Evolutionary conservation across 2,888 invertebrate species (phyloP), one percentile per base, ranked within the genome.

Genomic region (Ecdyonurus torrentis): DNA sequence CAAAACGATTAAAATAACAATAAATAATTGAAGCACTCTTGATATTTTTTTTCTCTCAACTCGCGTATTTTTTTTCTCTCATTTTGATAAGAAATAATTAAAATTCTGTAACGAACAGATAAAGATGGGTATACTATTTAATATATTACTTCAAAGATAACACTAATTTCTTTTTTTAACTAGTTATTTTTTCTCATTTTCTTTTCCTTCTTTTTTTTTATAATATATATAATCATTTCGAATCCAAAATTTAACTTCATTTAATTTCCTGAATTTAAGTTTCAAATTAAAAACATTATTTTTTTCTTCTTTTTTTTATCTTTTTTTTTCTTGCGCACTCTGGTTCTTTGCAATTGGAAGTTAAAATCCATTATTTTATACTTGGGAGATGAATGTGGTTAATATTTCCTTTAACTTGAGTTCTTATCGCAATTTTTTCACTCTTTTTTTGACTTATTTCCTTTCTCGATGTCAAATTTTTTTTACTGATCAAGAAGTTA

Each of bases 81-180:
- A 37, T 37, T 37, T 37, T 37, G 37, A 37, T 37, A 37, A 55
- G 55, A 55, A 55, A 55, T 55, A 55, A 55, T 55, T 55, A 55
- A 55, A 55, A 55, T 55, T 55, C 55, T 18, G 55, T 22, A 22
- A 55, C n/a, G n/a, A n/a, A n/a, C 55, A 55, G 55, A 55, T 55
- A 55, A 55, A 55, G 55, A 55, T 20, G 22, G 55, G n/a, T n/a
- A 55, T 10, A 55, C 19, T 55, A 55, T 5, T 37, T 37, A 37
- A 37, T 37, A 37, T 37, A 37, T 37, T 5, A 37, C 7, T 37
- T 15, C 15, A 37, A 37, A 37, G 37, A 37, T 37, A 37, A 37
- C 37, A 37, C 37, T 37, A 37, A 37, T 37, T 37, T 37, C 37
- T 37, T 37, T 37, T 37, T 37, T 37, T 37, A 37, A 15, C 37